Evolutionary conservation across 2,888 invertebrate species (phyloP), one percentile per base, ranked within the genome.

Genomic region (Drosophila pseudotakahashii): DNA sequence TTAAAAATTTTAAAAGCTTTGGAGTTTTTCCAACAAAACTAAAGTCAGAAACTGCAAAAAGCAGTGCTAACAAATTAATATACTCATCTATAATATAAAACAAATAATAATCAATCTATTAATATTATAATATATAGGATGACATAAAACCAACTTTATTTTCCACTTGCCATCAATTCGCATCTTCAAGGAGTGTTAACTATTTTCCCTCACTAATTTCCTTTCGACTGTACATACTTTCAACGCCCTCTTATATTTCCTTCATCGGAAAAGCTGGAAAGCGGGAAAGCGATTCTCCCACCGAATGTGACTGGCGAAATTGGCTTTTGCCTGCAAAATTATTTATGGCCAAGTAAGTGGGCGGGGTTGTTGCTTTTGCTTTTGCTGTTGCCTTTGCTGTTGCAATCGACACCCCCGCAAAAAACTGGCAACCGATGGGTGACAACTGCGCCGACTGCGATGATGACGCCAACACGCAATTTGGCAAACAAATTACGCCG

Each of bases 401-500:
- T 61, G 61, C 73, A 69, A 73, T 75, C 63, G 77, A 85, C 79
- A 79, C 81, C 86, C 80, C 71, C 86, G 44, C 57, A 44, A 19
- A 44, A 19, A 44, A 54, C 32, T 47, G 52, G 16, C 26, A 37
- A 34, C 13, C 59, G 52, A 52, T 45, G 69, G 55, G 48, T 69
- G 67, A 69, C 68, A 58, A 57, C 68, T 45, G 61, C 9, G 26
- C 26, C 26, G 26, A 26, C 26, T 2, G 11, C 9, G 23, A 59
- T 23, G 36, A 57, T n/a, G 14, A 81, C 84, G 87, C 81, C 81
- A 83, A 81, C 81, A 83, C 84, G 54, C 50, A 77, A 73, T 81
- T 81, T 79, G 86, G 76, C 84, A 71, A 83, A 83, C 81, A 81
- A 86, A 81, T 86, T 81, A 74, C 66, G 68, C 50, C 60, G 76